phyloP scores from a whole-genome alignment of 2,888 invertebrate genomes.

The Lysandra bellargus region DNA sequence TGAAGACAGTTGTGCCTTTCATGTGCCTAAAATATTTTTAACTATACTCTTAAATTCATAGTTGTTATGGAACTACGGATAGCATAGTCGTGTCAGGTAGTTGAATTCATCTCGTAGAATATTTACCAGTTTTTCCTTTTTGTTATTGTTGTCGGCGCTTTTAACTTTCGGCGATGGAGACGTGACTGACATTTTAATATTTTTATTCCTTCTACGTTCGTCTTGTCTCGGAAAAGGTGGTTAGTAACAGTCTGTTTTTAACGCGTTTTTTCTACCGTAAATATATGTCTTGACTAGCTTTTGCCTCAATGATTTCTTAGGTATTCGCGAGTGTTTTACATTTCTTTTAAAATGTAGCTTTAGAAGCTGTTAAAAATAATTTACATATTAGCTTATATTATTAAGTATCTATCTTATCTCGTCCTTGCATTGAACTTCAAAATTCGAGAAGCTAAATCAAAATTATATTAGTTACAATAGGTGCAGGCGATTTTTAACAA shows the following conservation, averaged over 20 bases:
- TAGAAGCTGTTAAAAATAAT: too few species aligned
- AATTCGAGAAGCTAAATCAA: background rate
- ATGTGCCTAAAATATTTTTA: background rate
- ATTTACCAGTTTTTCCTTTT: constrained; percentile 9
- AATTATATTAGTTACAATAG: too few species aligned
- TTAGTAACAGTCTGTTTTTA: background rate
- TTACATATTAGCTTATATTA: too few species aligned
- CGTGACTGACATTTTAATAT: background rate
- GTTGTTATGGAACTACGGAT: background rate
- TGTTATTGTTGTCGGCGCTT: constrained; percentile 2
- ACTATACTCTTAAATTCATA: background rate
- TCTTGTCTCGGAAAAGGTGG: background rate
- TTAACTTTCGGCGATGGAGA: background rate
- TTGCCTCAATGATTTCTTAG: background rate
- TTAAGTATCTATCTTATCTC: too few species aligned
- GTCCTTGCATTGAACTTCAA: background rate
- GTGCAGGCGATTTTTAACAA: too few species aligned
- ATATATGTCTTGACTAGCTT: background rate
- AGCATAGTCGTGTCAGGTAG: background rate
- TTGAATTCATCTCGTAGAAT: background rate
- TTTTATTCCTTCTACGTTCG: background rate
- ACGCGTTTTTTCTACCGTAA: background rate
- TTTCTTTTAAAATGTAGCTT: too few species aligned
- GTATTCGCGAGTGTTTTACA: too few species aligned
- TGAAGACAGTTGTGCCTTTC: too few species aligned